Evolutionary conservation across 2,113 vertebrate genomes (phyloP), one percentile per base, ranked within the genome.

Genomic region (Cromileptes altivelis): DNA sequence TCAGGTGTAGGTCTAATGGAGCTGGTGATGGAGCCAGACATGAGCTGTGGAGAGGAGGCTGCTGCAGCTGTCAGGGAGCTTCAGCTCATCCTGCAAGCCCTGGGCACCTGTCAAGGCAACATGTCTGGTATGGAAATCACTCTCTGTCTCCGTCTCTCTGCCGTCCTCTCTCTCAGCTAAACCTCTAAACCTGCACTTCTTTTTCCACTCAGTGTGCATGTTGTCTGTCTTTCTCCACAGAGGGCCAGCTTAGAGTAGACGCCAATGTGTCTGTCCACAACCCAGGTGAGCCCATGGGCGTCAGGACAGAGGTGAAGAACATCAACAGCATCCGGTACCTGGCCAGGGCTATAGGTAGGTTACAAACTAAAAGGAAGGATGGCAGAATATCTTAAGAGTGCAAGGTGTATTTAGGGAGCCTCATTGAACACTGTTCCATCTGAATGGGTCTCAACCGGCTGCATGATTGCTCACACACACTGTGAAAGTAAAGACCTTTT

Each of bases 1-100:
- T 88, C 61, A 99, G 98, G 98, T 88, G 94, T 99, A 0, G 98
- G 97, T 84, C 97, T 99, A 85, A 97, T 99, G 95, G 98, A 99
- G 95, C 94, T 99, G 95, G 98, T 99, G 93, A 97, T 99, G 97
- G 98, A 99, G 93, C 97, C 98, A 0, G 97, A 99, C 91, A 96
- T 99, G 97, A 96, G 95, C 92, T 97, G 97, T 90, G 98, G 98
- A 81, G 96, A 97, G 87, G 98, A 99, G 93, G 98, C 98, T 2
- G 97, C 97, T 25, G 95, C 96, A 23, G 98, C 97, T 17, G 96
- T 99, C 86, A 95, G 96, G 87, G 98, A 99, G 92, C 96, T 99
- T 50, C 98, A 99, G 93, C 97, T 99, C 92, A 97, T 99, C 86
- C 95, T 99, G 87, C 97, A 97, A 87, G 94, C 97, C 13, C 95